phyloP scores from a whole-genome alignment of 2,113 vertebrate genomes.

The Planiliza haematocheilus region DNA sequence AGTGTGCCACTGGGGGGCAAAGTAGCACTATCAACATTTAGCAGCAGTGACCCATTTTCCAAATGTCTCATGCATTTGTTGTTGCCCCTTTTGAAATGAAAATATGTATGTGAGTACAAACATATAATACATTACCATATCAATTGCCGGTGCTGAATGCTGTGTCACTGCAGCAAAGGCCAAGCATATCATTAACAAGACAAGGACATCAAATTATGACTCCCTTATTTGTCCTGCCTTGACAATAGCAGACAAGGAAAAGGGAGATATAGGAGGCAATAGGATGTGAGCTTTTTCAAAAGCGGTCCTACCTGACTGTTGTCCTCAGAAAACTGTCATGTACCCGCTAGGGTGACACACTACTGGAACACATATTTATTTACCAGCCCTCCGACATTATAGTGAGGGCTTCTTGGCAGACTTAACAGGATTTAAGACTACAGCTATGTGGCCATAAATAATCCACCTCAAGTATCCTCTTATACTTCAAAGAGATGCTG shows the following conservation, averaged over 20 bases:
- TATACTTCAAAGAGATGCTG: conserved; percentile 82
- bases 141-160: conserved; percentile 45
- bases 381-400: conserved; percentile 29
- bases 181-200: conserved; percentile 56
- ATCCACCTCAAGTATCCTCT: conserved; percentile 79
- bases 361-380: conserved; percentile 49
- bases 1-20: conserved; percentile 84
- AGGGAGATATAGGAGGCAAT: neutral
- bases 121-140: conserved; percentile 76
- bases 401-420: conserved; percentile 47
- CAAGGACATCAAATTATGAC: conserved; percentile 36
- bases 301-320: conserved; percentile 46
- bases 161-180: conserved; percentile 57
- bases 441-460: conserved; percentile 78
- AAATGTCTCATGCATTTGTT: conserved; percentile 73
- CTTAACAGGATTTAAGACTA: conserved; percentile 77
- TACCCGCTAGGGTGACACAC: conserved; percentile 12
- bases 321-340: conserved; percentile 35
- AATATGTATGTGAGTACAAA: conserved; percentile 72
- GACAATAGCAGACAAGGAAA: conserved; percentile 46
- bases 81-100: conserved; percentile 74
- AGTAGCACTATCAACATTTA: conserved; percentile 79
- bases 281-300: conserved; percentile 15
- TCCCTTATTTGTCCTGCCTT: conserved; percentile 8
- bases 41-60: conserved; percentile 84